phyloP scores from a whole-genome alignment of 1,140 invertebrate genomes.

The Drosophila littoralis region DNA sequence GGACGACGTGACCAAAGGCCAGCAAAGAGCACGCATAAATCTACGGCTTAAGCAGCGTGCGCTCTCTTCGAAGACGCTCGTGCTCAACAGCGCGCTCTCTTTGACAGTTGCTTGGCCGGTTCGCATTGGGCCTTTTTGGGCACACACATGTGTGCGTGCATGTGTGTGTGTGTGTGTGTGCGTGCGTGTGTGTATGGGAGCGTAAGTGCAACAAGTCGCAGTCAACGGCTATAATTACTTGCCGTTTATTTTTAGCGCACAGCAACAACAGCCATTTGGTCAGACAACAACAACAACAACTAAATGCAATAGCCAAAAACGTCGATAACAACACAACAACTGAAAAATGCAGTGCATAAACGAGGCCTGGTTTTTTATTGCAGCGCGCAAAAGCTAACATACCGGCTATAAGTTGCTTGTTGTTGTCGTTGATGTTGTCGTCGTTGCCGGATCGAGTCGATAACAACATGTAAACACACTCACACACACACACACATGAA shows the following conservation, averaged over 20 bases:
- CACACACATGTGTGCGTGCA: constrained; percentile 21
- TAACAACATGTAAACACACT: constrained; percentile 33
- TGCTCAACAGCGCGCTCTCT: constrained; percentile 14
- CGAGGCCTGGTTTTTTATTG: constrained; percentile 63
- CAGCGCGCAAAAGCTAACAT: constrained; percentile 49
- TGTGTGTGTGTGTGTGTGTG: not conserved
- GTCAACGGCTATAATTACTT: constrained; percentile 71
- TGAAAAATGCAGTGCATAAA: constrained; percentile 53
- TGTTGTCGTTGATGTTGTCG: constrained; percentile 31
- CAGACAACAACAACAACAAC: constrained; percentile 35
- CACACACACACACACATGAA: constrained; percentile 5
- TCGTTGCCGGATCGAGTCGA: constrained; percentile 41
- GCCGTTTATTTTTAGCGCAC: constrained; percentile 76
- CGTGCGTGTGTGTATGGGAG: constrained; percentile 4
- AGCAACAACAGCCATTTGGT: constrained; percentile 25
- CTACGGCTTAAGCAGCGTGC: constrained; percentile 15
- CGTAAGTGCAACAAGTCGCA: constrained; percentile 75
- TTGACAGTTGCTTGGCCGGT: constrained; percentile 12
- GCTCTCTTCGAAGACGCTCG: constrained; percentile 30
- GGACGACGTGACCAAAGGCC: constrained; percentile 51
- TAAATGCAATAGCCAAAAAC: constrained; percentile 52
- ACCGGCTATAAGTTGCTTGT: constrained; percentile 27
- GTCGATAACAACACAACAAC: constrained; percentile 60
- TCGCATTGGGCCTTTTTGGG: constrained; percentile 38
- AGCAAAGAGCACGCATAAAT: constrained; percentile 34